Base-by-base conservation (phyloP, 2,113 vertebrate genomes). In the Potamarius usumacintae region DNA sequence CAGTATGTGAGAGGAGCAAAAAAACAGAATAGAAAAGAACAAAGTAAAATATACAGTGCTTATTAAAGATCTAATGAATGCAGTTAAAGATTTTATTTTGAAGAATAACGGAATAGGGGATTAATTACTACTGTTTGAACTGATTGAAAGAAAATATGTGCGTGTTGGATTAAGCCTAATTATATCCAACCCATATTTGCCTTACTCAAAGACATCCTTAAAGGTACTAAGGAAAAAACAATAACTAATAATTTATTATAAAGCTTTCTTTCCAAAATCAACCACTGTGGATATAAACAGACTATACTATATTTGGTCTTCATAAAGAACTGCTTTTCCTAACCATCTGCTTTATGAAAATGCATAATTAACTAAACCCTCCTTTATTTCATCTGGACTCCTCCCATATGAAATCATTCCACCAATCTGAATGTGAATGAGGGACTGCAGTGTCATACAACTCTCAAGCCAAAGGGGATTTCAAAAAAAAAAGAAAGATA, bases 51-150 rank as follows among this genome's bases (percentile, higher is more conserved):
- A 92, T 91, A 79, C 92, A 93, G 87, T 85, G 89, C 92, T 94
- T 94, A 94, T 93, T 92, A 91, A 93, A 95, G 95, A 95, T 95
- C 95, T 94, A 88, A 96, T 92, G 90, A 93, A 93, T 78, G 69
- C 88, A 90, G 91, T 94, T 93, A 94, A 94, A 91, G 88, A 93
- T 93, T 94, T 94, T 69, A 92, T 93, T 94, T 93, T 93, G 91
- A 92, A 93, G 91, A 93, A 92, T 91, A 93, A 91, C 87, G 82
- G 88, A 94, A 94, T 92, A 92, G 92, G 94, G 93, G 91, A 94
- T 94, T 94, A 95, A 96, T 95, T 95, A 95, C 92, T 90, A 87
- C 87, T 91, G 91, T 93, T 94, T 94, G 92, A 92, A 94, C 91
- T 92, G 92, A 95, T 94, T 93, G 93, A 94, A 94, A 93, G 90